phyloP scores from a whole-genome alignment of 2,888 invertebrate genomes.

The Camponotus fellah region DNA sequence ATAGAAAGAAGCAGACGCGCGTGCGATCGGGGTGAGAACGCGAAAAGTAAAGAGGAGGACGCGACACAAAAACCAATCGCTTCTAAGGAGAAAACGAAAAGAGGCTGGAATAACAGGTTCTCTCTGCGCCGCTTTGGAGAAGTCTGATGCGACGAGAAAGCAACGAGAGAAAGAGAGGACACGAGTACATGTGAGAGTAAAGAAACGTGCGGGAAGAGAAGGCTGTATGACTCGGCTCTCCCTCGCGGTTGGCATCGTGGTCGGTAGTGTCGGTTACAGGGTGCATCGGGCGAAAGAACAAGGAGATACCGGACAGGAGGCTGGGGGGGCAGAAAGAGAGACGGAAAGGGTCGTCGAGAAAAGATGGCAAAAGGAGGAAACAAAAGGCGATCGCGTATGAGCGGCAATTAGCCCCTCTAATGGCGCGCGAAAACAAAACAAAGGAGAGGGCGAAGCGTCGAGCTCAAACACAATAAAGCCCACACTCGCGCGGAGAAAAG shows the following conservation, averaged over 20 bases:
- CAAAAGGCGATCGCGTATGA: slow-evolving; percentile 85
- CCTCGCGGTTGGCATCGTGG: slow-evolving; percentile 44
- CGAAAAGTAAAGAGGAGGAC: slow-evolving; percentile 48
- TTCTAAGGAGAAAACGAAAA: slow-evolving; percentile 60
- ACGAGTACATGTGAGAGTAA: slow-evolving; percentile 49
- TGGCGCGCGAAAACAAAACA: slow-evolving; percentile 84
- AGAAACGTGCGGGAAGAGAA: slow-evolving; percentile 35
- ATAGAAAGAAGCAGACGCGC: slow-evolving; percentile 46
- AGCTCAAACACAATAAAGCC: slow-evolving; percentile 83
- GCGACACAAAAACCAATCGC: slow-evolving; percentile 75
- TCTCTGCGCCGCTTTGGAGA: slow-evolving; percentile 51
- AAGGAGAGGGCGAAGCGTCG: slow-evolving; percentile 79
- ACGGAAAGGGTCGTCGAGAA: slow-evolving; percentile 62
- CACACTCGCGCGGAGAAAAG: slow-evolving; percentile 59
- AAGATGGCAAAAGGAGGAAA: slow-evolving; percentile 80
- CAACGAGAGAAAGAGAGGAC: slow-evolving; percentile 18
- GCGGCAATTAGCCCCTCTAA: slow-evolving; percentile 85
- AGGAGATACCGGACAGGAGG: slow-evolving; percentile 30
- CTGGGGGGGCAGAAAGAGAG: not conserved
- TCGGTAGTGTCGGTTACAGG: slow-evolving; percentile 36
- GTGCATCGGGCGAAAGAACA: slow-evolving; percentile 30
- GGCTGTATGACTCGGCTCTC: slow-evolving; percentile 66
- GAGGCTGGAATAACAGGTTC: slow-evolving; percentile 69
- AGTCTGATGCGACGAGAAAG: slow-evolving; percentile 35
- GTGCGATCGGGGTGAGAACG: slow-evolving; percentile 40